Evolutionary conservation across 2,797 vertebrate genomes (phyloP), one percentile per base, ranked within the genome.

Genomic region (Knipowitschia caucasica): DNA sequence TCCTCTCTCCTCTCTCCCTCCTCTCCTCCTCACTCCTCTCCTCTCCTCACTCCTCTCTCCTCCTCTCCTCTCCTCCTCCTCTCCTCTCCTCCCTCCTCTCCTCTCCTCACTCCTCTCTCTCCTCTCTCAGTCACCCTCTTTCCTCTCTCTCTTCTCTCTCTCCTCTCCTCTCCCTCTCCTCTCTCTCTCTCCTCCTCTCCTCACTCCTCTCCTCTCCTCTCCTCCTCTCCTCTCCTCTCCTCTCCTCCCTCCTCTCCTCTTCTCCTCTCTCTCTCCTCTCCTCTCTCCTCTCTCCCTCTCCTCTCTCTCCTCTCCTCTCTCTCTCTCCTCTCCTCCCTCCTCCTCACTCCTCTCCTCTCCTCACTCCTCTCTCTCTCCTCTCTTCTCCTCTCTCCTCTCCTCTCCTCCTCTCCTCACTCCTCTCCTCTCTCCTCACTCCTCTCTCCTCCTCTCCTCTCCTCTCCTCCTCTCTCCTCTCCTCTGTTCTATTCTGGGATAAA

Each of bases 401-500:
- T 27, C 14, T 27, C n/a, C 42, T 3, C 17, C 14, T 26, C 42
- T 44, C 42, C 42, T 15, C 42, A 24, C 42, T 18, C 2, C 36
- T 44, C 42, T 12, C 42, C 42, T 26, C 14, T 23, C 11, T 43
- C 14, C 40, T 11, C 38, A n/a, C n/a, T 44, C 42, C 42, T 44
- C 42, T 12, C 42, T 44, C 26, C 24, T n/a, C 27, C 42, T 25
- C 42, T 44, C 8, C 20, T 9, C 42, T 42, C 39, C 39, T 42
- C 21, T 5, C 39, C 7, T 17, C 42, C 42, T 44, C 24, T n/a
- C 42, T 27, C 4, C 24, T 44, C 42, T 44, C 42, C 42, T 15
- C 42, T 44, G 42, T 44, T 44, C 42, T 44, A 44, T 44, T 44
- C 42, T 44, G 24, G 42, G 42, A 44, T 27, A 44, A 27, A 44